A percentile compares a stretch with the other conserved stretches of the same genome.
phyloP scores from a whole-genome alignment of 2,888 invertebrate genomes.

The Synanthedon vespiformis region DNA sequence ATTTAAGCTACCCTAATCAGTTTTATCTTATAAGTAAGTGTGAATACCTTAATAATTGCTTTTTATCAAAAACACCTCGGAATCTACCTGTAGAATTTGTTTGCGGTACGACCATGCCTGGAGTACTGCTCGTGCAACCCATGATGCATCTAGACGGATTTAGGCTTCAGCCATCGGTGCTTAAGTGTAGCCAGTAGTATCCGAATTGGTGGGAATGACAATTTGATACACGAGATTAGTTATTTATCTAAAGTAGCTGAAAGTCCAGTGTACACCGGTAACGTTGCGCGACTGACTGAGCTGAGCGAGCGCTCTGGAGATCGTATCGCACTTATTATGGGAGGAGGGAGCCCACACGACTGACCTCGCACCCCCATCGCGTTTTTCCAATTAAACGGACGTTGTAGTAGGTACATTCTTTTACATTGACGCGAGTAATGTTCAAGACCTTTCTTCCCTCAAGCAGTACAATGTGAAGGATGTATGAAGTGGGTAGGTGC shows the following conservation, averaged over 20 bases:
- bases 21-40: too few relatives aligned
- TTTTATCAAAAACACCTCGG: too few relatives aligned
- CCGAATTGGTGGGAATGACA: background rate
- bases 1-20: too few relatives aligned
- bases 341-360: slow-evolving; percentile 59
- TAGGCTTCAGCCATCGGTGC: slow-evolving; percentile 16
- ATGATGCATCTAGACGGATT: slow-evolving; percentile 28
- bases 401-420: slow-evolving; percentile 37
- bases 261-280: slow-evolving; percentile 38
- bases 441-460: slow-evolving; percentile 25
- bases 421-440: slow-evolving; percentile 51
- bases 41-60: too few relatives aligned
- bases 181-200: slow-evolving; percentile 4
- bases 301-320: slow-evolving; percentile 21
- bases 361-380: slow-evolving; percentile 70
- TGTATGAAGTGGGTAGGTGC: background rate
- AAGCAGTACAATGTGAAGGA: slow-evolving; percentile 12
- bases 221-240: background rate
- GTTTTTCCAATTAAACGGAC: slow-evolving; percentile 65
- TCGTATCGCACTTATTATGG: slow-evolving; percentile 62
- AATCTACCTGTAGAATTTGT: slow-evolving; percentile 37
- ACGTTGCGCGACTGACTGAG: slow-evolving; percentile 36
- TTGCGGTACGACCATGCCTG: slow-evolving; percentile 32
- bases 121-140: slow-evolving; percentile 64
- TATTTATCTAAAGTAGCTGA: background rate